Evolutionary conservation across 2,113 vertebrate genomes (phyloP), one percentile per base, ranked within the genome.

Genomic region (Entomyzon cyanotis): DNA sequence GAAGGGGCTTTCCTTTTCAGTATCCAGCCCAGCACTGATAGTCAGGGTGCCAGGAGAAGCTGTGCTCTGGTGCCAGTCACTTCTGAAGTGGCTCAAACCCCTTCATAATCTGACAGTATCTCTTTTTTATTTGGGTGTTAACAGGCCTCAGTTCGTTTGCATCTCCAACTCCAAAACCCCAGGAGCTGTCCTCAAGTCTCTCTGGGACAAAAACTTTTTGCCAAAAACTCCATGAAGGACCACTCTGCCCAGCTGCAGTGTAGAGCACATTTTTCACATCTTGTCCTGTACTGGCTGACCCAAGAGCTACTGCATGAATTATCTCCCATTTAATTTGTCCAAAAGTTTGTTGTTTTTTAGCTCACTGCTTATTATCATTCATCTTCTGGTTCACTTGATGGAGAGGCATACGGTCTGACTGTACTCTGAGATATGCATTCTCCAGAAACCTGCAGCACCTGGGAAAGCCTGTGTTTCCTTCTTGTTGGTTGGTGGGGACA

Each of bases 51-150:
- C 20, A 58, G 8, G 35, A 76, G 44, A 49, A 27, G 35, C 9
- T 21, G 9, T 59, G 31, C 37, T 58, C 56, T 24, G 52, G 44
- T n/a, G 11, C 16, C 20, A 49, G 10, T 17, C 44, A 7, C 13
- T 67, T 49, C 20, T 35, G 62, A 58, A 75, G 20, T 5, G 16
- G 12, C 35, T 49, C 30, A 23, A 65, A 41, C 24, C 7, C 3
- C 3, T 33, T 33, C 0, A 0, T 30, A 47, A 65, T 10, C 15
- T 56, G 28, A 33, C 19, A 56, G 9, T 19, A 41, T 56, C 12
- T 41, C n/a, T 24, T n/a, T 55, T 24, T 24, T 7, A 24, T 4
- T 5, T n/a, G 35, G 12, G 9, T 12, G 9, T 12, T 24, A 20
- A 30, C 8, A 56, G 35, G 35, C 30, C 9, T 47, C 24, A 41